Evolutionary conservation across 2,113 vertebrate genomes (phyloP).

Genomic region (Serilophus lunatus): DNA sequence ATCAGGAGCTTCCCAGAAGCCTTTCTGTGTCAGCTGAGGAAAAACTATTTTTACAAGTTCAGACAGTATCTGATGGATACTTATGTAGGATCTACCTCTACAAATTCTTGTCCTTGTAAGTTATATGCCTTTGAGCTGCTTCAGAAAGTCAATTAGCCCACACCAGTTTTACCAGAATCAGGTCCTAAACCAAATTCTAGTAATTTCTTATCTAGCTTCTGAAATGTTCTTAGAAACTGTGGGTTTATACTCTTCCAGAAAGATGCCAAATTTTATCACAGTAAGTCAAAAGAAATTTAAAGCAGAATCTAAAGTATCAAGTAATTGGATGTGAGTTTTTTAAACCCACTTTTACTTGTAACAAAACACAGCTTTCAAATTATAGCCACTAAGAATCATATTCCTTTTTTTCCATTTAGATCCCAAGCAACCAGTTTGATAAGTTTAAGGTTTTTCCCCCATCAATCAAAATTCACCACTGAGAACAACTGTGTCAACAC

Average conservation of each 20-base stretch:
- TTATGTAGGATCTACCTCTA: background rate
- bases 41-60: background rate
- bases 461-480: slow-evolving; percentile 63
- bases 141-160: background rate
- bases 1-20: background rate
- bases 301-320: background rate
- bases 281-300: background rate
- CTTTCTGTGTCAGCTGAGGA: background rate
- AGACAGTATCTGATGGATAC: background rate
- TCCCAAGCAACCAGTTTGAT: slow-evolving; percentile 31
- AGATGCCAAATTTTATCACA: background rate
- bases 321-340: slow-evolving; percentile 7
- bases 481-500: slow-evolving; percentile 70
- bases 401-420: slow-evolving; percentile 19
- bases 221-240: background rate
- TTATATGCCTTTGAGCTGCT: background rate
- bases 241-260: background rate
- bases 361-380: slow-evolving; percentile 11
- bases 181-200: background rate
- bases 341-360: background rate
- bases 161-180: background rate
- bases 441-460: background rate
- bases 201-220: background rate
- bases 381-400: slow-evolving; percentile 13
- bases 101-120: background rate